These are phyloP conservation scores for Epinotia nisella DNA, from an alignment of 2,888 invertebrate genomes.

Conservation along the genomic window DNA sequence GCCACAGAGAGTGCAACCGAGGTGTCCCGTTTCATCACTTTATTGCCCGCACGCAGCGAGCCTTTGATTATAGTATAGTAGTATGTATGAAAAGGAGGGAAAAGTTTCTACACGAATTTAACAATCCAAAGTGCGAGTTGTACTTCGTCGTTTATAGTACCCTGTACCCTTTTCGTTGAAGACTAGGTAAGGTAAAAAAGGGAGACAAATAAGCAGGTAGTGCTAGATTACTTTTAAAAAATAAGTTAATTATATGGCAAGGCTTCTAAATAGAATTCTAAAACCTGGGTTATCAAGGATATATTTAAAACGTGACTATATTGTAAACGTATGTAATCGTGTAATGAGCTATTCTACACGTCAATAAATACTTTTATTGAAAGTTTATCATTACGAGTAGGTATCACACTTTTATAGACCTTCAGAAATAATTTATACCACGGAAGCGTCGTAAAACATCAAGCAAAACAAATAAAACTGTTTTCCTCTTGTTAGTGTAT, in stretches of 20 bases:
- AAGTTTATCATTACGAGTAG: background rate
- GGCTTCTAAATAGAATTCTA: background rate
- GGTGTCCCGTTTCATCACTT: too few species aligned
- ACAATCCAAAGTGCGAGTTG: background rate
- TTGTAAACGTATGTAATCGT: background rate
- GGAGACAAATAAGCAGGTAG: background rate
- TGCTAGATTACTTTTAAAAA: background rate
- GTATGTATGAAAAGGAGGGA: too few species aligned
- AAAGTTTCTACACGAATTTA: background rate
- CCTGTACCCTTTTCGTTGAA: background rate
- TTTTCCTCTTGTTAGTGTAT: background rate
- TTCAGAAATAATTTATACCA: background rate
- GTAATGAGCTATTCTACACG: background rate
- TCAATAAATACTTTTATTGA: background rate
- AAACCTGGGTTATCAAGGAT: background rate
- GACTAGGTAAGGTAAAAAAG: background rate
- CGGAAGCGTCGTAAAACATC: background rate
- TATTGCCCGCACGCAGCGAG: too few species aligned
- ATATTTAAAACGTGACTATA: background rate
- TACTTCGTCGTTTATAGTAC: background rate
- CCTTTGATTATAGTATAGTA: too few species aligned
- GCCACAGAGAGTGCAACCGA: too few species aligned
- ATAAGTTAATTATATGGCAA: too few species aligned
- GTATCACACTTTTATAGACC: background rate
- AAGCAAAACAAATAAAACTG: slow-evolving; percentile 5